Evolutionary conservation across 2,888 invertebrate species (phyloP).

Genomic region (Hypercompe scribonia): DNA sequence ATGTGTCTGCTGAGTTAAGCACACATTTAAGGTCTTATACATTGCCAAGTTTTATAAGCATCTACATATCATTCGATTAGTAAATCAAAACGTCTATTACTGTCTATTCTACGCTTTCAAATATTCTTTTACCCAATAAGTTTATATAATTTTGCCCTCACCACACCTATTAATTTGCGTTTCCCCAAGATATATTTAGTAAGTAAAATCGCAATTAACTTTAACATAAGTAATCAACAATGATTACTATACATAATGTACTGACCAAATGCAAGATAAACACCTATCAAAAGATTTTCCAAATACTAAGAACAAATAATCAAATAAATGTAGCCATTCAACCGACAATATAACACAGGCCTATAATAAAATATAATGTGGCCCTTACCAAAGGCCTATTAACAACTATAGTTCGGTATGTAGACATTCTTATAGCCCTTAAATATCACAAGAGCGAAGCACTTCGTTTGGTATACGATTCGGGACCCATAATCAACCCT

Average conservation of each 20-base stretch:
- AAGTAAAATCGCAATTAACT: background rate
- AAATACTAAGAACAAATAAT: background rate
- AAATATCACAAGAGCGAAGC: constrained; percentile 38
- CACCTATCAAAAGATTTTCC: background rate
- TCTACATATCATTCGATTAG: background rate
- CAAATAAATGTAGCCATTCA: constrained; percentile 39
- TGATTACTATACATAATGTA: background rate
- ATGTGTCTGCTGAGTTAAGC: constrained; percentile 16
- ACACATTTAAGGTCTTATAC: background rate
- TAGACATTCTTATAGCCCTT: constrained; percentile 36
- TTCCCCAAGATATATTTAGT: background rate
- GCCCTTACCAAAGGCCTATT: constrained; percentile 47
- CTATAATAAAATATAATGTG: constrained; percentile 53
- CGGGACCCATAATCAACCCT: constrained; percentile 37
- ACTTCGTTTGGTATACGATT: constrained; percentile 39
- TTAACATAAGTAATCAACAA: background rate
- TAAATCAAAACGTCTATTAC: background rate
- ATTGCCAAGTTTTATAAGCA: constrained; percentile 1
- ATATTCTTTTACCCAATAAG: background rate
- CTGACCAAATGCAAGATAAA: background rate
- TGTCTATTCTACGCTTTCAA: background rate
- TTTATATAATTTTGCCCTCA: background rate
- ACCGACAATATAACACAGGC: constrained; percentile 33
- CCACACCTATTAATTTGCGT: background rate
- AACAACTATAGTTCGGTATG: constrained; percentile 36